A percentile compares a stretch with the other conserved stretches of the same genome.
These are phyloP conservation scores for Helarctos malayanus DNA, from an alignment of 2,797 vertebrate species.

Conservation along the genomic window DNA sequence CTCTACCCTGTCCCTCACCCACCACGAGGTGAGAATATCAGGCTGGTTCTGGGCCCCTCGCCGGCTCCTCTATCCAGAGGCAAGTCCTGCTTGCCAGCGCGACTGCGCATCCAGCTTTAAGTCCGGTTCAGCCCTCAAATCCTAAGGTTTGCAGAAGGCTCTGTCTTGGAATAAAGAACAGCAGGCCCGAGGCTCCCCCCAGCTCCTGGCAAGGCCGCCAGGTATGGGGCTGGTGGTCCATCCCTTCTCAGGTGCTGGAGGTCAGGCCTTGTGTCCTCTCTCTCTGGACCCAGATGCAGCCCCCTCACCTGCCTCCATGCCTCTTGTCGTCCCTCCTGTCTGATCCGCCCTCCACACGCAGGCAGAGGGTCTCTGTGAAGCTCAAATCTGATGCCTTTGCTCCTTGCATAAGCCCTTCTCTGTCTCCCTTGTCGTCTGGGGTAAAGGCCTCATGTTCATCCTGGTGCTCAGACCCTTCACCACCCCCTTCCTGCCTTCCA, in stretches of 20 bases:
- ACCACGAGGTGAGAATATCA: fast-evolving
- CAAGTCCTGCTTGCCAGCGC: too few species aligned
- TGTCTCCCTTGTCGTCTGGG: not conserved
- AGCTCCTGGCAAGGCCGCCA: not conserved
- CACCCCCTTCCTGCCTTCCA: not conserved
- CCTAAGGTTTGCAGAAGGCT: not conserved
- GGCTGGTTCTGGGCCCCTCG: not conserved
- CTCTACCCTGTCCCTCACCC: not conserved
- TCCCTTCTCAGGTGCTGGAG: not conserved
- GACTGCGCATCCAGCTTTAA: not conserved
- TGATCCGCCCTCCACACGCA: not conserved
- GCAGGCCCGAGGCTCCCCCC: too few species aligned
- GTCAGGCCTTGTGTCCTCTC: not conserved
- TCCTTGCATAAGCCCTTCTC: not conserved
- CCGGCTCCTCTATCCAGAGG: not conserved
- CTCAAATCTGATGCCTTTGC: not conserved
- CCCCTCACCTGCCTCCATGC: not conserved
- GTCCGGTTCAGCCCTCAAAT: not conserved
- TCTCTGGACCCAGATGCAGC: not conserved
- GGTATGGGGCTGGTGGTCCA: not conserved
- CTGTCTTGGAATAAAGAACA: not conserved
- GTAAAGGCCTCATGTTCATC: not conserved
- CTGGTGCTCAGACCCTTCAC: not conserved
- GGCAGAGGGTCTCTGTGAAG: not conserved
- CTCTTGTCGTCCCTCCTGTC: not conserved